Evolutionary conservation across 2,113 vertebrate species (phyloP), one percentile per base, ranked within the genome.

Genomic region (Piprites chloris): DNA sequence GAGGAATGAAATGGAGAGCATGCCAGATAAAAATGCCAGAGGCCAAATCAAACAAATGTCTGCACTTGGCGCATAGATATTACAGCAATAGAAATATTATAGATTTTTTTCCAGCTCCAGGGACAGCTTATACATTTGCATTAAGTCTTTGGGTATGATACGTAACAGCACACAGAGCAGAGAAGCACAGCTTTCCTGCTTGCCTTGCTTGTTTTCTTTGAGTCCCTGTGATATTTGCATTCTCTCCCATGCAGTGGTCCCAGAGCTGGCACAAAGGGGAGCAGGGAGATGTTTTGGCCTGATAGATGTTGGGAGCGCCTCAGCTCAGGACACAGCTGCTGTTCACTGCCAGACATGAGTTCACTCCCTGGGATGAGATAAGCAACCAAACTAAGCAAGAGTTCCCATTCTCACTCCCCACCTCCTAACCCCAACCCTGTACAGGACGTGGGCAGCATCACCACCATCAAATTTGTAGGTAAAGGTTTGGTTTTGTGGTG

Each of bases 41-140:
- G 83, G 61, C 72, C 85, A 94, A 90, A 88, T 75, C 68, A 95
- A 94, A 92, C 90, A 96, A 95, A 94, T 92, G 69, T 85, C 79
- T 94, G 69, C 50, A 55, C n/a, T 89, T 92, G 84, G 77, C 11
- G 0, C 77, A 63, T 17, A 82, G 90, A 93, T 93, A 87, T 78
- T 85, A 50, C 56, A 90, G 79, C 87, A 93, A 78, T 81, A 90
- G 63, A 94, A 92, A 94, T 92, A 85, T 24, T 88, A 90, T n/a
- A 87, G 68, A 75, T 81, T 91, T 82, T 91, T 91, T 77, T 44
- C 55, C 52, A 66, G 63, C 83, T 92, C 63, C 72, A 67, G 68
- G 66, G 79, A 80, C 37, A 90, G 67, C 67, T 93, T 93, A 93
- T n/a, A 75, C 30, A 75, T 92, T 94, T 90, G 42, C 85, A 77